Base-by-base conservation (phyloP, 2,888 invertebrate species). In the Cheilosia variabilis region DNA sequence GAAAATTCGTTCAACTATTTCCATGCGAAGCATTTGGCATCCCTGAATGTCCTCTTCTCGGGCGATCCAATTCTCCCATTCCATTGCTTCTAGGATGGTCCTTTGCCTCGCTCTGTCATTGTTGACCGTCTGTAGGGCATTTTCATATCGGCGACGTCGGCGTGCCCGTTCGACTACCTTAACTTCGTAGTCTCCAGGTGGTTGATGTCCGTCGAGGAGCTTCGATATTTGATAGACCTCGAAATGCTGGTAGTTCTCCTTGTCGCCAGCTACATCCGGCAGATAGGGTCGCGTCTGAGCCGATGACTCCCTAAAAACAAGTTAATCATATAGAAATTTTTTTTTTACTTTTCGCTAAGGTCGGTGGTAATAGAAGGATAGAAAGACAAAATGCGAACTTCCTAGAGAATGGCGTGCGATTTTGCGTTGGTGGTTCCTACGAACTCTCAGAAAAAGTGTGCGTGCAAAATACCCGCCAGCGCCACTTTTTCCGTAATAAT, bases 41-140 rank as follows among this genome's bases (percentile, higher is more conserved):
- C 95, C 95, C 88, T 96, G 94, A 83, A 96, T 95, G 90, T 96
- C 95, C 94, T 95, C 94, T 90, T 97, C 97, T 81, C 97, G 94
- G 69, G 96, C 95, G 10, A 96, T 94, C 97, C 97, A 97, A 89
- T 97, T 95, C 88, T 96, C 95, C 80, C 95, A 94, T 91, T 97
- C 97, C 87, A 97, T 94, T n/a, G 96, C 96, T 62, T 94, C 94
- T 87, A 97, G 94, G 89, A 97, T 94, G n/a, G 93, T 93, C 15
- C 94, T 93, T 4, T 95, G 93, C 63, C 93, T 93, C 88, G 95
- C 94, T 89, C 94, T 94, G 88, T 95, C 94, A 89, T 91, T 91
- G 31, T 93, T 92, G 27, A 93, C 91, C 2, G 94, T 93, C 66
- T 89, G 89, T 0, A 95, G 91, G 1, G 93, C 91, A 41, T 93